Conservation (phyloP, 1,140 invertebrate species). For the Sitobion miscanthi region DNA sequence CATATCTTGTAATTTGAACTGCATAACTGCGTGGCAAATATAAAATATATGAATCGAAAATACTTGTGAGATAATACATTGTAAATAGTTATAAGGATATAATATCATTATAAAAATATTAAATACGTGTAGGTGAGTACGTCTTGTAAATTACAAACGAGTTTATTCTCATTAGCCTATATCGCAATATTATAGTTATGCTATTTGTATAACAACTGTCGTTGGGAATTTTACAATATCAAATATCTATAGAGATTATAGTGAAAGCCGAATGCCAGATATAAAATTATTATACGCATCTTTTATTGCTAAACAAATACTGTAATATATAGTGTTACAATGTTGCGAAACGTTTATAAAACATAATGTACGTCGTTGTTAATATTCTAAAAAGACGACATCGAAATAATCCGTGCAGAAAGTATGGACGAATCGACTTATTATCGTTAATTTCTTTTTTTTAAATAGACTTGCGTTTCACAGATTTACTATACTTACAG, state of each 20-base stretch:
- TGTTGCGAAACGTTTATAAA: background rate
- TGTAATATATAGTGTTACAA: background rate
- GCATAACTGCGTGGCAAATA: background rate
- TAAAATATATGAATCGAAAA: background rate
- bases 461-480: too few species aligned
- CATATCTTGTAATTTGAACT: background rate
- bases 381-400: background rate
- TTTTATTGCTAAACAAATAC: background rate
- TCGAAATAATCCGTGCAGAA: background rate
- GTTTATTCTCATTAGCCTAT: background rate
- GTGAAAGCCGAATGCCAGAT: background rate
- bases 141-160: background rate
- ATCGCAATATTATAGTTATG: too few species aligned
- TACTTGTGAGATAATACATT: background rate
- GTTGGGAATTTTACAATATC: background rate
- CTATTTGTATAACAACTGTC: background rate
- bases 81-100: background rate
- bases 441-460: background rate
- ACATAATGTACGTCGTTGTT: background rate
- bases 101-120: background rate
- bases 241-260: background rate
- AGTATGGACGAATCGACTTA: background rate
- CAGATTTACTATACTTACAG: too few species aligned
- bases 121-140: background rate
- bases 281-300: background rate